Evolutionary conservation across 2,888 invertebrate genomes (phyloP).

Genomic region (Ochlodes sylvanus): DNA sequence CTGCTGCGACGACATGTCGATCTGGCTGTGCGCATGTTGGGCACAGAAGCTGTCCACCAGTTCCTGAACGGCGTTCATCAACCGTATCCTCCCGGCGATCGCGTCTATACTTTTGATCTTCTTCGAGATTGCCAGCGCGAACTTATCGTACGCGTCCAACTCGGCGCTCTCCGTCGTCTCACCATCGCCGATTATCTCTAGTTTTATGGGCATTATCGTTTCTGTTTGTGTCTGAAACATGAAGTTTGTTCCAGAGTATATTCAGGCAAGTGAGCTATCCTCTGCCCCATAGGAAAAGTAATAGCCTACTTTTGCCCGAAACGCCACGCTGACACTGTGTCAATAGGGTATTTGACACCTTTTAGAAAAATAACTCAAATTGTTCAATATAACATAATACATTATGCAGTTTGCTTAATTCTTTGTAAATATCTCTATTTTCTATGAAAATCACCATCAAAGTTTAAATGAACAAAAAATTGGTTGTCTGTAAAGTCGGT

Average conservation of each 20-base stretch:
- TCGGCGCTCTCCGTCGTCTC: background rate
- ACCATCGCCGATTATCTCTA: background rate
- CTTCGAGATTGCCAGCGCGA: background rate
- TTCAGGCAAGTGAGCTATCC: no score
- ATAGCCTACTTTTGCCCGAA: no score
- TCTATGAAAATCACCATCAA: no score
- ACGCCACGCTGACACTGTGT: no score
- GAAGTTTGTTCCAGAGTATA: background rate
- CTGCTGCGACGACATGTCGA: background rate
- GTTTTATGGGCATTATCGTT: background rate
- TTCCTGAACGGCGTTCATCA: background rate
- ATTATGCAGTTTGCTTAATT: no score
- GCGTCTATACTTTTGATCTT: constrained; percentile 9
- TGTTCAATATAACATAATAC: no score
- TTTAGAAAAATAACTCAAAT: no score
- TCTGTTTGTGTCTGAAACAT: background rate
- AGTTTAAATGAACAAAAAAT: no score
- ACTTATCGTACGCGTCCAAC: constrained; percentile 18
- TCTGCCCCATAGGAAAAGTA: no score
- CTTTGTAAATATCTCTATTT: no score
- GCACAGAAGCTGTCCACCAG: background rate
- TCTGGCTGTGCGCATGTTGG: background rate
- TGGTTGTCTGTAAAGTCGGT: no score
- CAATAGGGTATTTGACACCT: no score
- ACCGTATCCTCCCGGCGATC: background rate